Evolutionary conservation across 2,113 vertebrate species (phyloP), one percentile per base, ranked within the genome.

Genomic region (Saccopteryx leptura): DNA sequence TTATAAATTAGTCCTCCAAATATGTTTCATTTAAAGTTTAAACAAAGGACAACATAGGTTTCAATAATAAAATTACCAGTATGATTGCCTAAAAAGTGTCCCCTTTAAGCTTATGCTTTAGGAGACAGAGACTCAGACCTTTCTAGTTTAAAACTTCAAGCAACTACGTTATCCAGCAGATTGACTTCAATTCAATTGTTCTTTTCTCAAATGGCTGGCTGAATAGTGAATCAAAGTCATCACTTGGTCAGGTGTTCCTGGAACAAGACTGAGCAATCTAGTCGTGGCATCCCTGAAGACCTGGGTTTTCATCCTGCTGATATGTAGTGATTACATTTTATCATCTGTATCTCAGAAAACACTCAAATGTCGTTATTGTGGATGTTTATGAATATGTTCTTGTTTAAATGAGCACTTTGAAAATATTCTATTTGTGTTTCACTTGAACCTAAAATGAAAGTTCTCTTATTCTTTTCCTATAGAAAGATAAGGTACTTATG

Each of bases 331-430:
- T 94, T 72, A 50, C 26, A 84, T 65, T 96, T 76, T 66, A 84
- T 87, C 88, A 87, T 80, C 33, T 79, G 50, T 31, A 66, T 7
- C 61, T 68, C 21, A 31, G 18, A 71, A 80, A 92, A 71, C 56
- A 94, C 31, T 46, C 66, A 56, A 39, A 39, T 12, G 19, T 83
- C 18, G 46, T 81, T 71, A 81, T 87, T 74, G 33, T 69, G 69
- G 52, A 61, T 92, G 19, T 86, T 96, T 82, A 74, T 74, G 86
- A 94, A 65, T 74, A 78, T 60, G 5, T 75, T 88, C 31, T 66
- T 84, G 66, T 60, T 92, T 85, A 95, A 91, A 81, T 93, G 66
- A 48, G 81, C 39, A 78, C 56, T 91, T 91, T 91, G 50, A 60
- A 85, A 91, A 69, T 95, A 66, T 66, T 91, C 46, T 1, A 14